Evolutionary conservation across 2,888 invertebrate species (phyloP).

Genomic region (Brachypterus glaber): DNA sequence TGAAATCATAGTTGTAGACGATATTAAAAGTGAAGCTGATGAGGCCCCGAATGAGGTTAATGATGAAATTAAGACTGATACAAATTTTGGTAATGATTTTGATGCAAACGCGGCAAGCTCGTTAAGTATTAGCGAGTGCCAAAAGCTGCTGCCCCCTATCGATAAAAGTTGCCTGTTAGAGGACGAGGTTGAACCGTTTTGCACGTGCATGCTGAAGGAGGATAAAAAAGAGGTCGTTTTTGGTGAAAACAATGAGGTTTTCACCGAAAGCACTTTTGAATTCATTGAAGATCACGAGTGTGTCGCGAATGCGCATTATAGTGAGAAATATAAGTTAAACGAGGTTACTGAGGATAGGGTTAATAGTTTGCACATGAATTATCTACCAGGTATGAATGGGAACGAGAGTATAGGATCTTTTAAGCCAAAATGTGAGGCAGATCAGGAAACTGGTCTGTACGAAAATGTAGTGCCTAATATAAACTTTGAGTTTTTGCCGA

Average conservation of each 20-base stretch:
- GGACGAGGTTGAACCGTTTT: constrained; percentile 21
- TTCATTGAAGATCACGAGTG: constrained; percentile 48
- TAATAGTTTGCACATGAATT: constrained; percentile 40
- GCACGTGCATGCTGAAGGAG: constrained; percentile 33
- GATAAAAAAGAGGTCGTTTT: constrained; percentile 31
- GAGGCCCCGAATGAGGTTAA: background rate
- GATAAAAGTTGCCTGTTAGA: constrained; percentile 38
- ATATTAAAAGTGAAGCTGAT: constrained; percentile 12
- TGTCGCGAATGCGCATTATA: constrained; percentile 42
- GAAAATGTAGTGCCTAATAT: constrained; percentile 42
- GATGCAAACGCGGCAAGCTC: constrained; percentile 21
- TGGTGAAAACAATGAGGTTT: constrained; percentile 26
- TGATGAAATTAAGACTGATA: constrained; percentile 1
- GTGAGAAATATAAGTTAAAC: constrained; percentile 44
- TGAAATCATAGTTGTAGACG: constrained; percentile 25
- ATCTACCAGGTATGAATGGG: constrained; percentile 35
- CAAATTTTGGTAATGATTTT: constrained; percentile 11
- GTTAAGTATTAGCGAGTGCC: constrained; percentile 50
- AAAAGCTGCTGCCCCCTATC: constrained; percentile 57
- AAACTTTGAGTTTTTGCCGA: constrained; percentile 34
- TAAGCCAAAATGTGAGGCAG: constrained; percentile 18
- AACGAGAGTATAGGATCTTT: constrained; percentile 28
- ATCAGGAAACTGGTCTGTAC: constrained; percentile 29
- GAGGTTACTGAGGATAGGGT: constrained; percentile 43
- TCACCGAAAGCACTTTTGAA: constrained; percentile 32